A percentile compares a stretch with the other conserved stretches of the same genome.
Evolutionary conservation across 1,140 invertebrate genomes (phyloP).

Genomic region (Stegodyphus mimosarum): DNA sequence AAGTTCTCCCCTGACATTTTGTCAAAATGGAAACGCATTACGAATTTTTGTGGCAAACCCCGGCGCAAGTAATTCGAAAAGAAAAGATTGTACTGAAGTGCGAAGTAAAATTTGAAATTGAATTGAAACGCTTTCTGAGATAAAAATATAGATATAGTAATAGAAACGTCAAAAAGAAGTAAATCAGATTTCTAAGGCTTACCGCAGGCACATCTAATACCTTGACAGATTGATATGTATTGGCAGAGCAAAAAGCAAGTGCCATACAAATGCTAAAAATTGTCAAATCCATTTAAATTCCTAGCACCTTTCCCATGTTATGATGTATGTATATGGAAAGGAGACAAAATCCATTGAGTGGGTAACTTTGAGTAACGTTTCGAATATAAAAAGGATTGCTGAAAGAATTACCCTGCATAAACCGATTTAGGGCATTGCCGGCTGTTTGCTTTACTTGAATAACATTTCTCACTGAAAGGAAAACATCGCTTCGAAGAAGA

Average conservation of each 20-base stretch:
- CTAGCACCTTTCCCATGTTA: slow-evolving; percentile 25
- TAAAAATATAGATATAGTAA: too few relatives aligned
- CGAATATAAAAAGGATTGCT: slow-evolving; percentile 49
- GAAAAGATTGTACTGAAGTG: not conserved
- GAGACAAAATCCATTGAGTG: slow-evolving; percentile 48
- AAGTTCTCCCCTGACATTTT: not conserved
- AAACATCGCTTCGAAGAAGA: slow-evolving; percentile 42
- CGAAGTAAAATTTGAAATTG: not conserved
- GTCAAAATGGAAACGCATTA: not conserved
- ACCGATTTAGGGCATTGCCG: slow-evolving; percentile 53
- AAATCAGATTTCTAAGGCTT: slow-evolving; percentile 49
- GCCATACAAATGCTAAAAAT: slow-evolving; percentile 58
- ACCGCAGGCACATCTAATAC: slow-evolving; percentile 52
- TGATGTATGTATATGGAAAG: slow-evolving; percentile 47
- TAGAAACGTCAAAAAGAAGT: slow-evolving; percentile 35
- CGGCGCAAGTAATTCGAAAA: not conserved
- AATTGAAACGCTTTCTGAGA: not conserved
- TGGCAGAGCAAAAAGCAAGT: slow-evolving; percentile 52
- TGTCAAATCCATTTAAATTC: slow-evolving; percentile 60
- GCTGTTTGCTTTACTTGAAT: slow-evolving; percentile 54
- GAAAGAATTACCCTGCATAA: slow-evolving; percentile 56
- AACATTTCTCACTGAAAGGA: slow-evolving; percentile 50
- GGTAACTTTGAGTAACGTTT: slow-evolving; percentile 40
- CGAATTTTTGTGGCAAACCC: not conserved
- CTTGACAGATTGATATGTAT: slow-evolving; percentile 53